Evolutionary conservation across 2,113 vertebrate species (phyloP).

Genomic region (Crotophaga sulcirostris): DNA sequence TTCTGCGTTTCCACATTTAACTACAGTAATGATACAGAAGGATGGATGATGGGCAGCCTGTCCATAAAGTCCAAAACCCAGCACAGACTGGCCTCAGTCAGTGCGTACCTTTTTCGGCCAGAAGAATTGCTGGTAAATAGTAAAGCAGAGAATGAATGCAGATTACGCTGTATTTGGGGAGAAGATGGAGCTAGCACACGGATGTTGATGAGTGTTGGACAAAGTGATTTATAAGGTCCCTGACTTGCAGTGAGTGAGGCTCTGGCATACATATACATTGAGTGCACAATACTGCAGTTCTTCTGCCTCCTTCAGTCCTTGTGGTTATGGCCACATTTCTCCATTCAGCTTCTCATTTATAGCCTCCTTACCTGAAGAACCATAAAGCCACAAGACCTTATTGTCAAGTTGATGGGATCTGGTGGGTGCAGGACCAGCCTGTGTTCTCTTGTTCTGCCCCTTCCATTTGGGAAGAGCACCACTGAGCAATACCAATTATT

Average conservation of each 20-base stretch:
- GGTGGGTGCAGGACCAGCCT: neutral
- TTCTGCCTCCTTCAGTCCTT: neutral
- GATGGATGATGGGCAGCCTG: neutral
- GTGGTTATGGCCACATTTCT: neutral
- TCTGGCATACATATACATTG: neutral
- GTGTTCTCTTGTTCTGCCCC: neutral
- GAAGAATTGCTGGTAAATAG: neutral
- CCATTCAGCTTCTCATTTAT: neutral
- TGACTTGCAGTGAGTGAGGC: neutral
- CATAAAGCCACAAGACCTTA: neutral
- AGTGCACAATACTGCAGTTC: neutral
- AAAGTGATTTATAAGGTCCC: neutral
- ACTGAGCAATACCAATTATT: neutral
- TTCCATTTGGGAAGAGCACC: neutral
- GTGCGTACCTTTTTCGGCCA: neutral
- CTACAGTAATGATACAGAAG: neutral
- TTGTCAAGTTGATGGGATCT: neutral
- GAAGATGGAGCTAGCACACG: neutral
- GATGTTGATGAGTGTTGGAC: neutral
- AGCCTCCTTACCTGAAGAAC: neutral
- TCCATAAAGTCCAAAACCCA: neutral
- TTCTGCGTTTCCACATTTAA: neutral
- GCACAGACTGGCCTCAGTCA: accelerated
- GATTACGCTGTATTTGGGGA: neutral
- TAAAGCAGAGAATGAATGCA: neutral